Percentiles rank a stretch among this genome's conserved stretches.
Conservation (phyloP, 2,797 vertebrate genomes). For the Typhlichthys subterraneus region DNA sequence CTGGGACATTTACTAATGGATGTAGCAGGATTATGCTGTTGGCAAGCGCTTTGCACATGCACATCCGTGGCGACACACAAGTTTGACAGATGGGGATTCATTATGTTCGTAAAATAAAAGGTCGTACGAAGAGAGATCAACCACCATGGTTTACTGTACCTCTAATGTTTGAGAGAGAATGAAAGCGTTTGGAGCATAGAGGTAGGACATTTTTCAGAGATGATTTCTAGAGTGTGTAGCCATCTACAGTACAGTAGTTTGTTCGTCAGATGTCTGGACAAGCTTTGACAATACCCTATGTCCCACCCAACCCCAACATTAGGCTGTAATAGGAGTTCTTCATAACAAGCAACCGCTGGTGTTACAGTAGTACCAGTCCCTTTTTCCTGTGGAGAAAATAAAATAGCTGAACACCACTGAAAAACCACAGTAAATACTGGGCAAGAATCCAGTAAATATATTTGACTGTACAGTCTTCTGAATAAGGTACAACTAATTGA, state of each 20-base stretch:
- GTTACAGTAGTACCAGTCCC: conserved; percentile 4
- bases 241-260: neutral
- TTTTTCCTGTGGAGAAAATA: conserved; percentile 30
- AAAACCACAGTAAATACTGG: conserved; percentile 46
- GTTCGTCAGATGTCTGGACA: conserved; percentile 2
- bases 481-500: conserved; percentile 29
- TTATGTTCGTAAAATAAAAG: conserved; percentile 42
- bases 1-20: conserved; percentile 25
- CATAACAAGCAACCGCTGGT: conserved; percentile 15
- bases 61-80: neutral
- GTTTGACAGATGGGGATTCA: conserved; percentile 44
- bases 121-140: conserved; percentile 30
- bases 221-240: conserved; percentile 1
- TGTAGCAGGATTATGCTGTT: conserved; percentile 17
- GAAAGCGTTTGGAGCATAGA: conserved; percentile 6
- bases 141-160: conserved; percentile 45
- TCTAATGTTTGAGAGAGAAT: conserved; percentile 25
- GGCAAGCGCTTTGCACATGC: conserved; percentile 3
- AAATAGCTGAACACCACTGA: conserved; percentile 23
- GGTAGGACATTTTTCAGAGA: conserved; percentile 5
- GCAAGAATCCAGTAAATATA: conserved; percentile 15
- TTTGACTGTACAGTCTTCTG: conserved; percentile 14
- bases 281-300: neutral
- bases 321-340: conserved; percentile 9
- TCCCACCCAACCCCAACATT: conserved; percentile 4